A percentile compares a stretch with the other conserved stretches of the same genome.
phyloP scores from a whole-genome alignment of 2,888 invertebrate genomes.

The Trichopoda pennipes region DNA sequence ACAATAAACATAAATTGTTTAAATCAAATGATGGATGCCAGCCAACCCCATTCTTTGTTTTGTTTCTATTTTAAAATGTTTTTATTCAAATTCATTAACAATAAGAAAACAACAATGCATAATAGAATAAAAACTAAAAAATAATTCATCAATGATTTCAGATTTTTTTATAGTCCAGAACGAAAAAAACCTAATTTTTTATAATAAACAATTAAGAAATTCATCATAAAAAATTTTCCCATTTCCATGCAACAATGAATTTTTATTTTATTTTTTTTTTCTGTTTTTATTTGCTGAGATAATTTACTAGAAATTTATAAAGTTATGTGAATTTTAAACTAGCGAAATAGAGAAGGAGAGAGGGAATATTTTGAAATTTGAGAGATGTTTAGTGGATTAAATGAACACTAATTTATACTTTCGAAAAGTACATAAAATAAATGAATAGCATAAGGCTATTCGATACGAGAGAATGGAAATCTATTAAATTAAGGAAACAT shows the following conservation, averaged over 20 bases:
- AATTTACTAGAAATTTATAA: not conserved
- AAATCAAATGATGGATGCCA: not conserved
- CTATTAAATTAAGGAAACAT: too few relatives aligned
- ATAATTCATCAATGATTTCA: not conserved
- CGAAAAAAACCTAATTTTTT: constrained; percentile 15
- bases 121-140: not conserved
- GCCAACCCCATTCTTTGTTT: not conserved
- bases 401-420: not conserved
- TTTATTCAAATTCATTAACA: constrained; percentile 28
- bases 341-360: not conserved
- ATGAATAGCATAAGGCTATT: too few relatives aligned
- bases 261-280: too few relatives aligned
- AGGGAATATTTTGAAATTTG: not conserved
- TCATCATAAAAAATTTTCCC: constrained; percentile 37
- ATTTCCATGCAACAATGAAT: not conserved
- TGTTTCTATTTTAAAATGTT: not conserved
- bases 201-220: constrained; percentile 55
- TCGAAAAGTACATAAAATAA: not conserved
- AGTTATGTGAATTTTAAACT: not conserved
- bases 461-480: too few relatives aligned
- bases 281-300: too few relatives aligned
- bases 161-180: constrained; percentile 3
- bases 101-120: constrained; percentile 3
- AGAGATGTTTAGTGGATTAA: not conserved
- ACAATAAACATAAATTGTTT: not conserved